Evolutionary conservation across 2,888 invertebrate genomes (phyloP), one percentile per base, ranked within the genome.

Genomic region (Tipula confusa): DNA sequence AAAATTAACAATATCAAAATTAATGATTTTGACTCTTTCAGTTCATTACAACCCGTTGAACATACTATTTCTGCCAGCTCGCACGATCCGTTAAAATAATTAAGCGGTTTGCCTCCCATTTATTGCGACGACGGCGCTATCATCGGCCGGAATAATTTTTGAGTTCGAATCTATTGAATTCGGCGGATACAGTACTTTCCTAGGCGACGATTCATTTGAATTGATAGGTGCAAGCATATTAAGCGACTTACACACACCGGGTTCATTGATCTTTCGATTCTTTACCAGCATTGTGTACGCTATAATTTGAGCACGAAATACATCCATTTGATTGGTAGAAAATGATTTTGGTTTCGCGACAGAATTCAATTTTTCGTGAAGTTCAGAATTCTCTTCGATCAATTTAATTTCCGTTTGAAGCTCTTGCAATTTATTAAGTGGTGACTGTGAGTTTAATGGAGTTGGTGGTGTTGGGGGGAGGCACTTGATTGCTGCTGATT

Each of bases 381-480:
- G 64, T 0, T 64, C 64, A 0, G 24, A 7, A 64, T 64, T 64
- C 9, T 24, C 64, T 24, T 64, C 64, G 2, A 64, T 64, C 64
- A 24, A 64, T 64, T 64, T 64, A 24, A 64, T 64, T 64, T 64
- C 24, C 2, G 9, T 24, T 64, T 64, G 18, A 9, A 64, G 64
- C 64, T 64, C 64, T 11, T 64, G 64, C 24, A 64, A 64, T 24
- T 64, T 64, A 64, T 64, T 64, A 64, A 64, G 81, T 18, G 81
- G 33, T 81, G 81, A 81, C 18, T 29, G 33, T 13, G 81, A 81
- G 15, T 29, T 33, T 29, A 29, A 81, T 18, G 81, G 29, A 15
- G 81, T 29, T 81, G 81, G 81, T 81, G 81, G 81, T 29, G 81
- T 29, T 81, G 11, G 81, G 7, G 81, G 81, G 29, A 33, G 81